Evolutionary conservation across 2,113 vertebrate genomes (phyloP).

Genomic region (Sceloporus tristichus): DNA sequence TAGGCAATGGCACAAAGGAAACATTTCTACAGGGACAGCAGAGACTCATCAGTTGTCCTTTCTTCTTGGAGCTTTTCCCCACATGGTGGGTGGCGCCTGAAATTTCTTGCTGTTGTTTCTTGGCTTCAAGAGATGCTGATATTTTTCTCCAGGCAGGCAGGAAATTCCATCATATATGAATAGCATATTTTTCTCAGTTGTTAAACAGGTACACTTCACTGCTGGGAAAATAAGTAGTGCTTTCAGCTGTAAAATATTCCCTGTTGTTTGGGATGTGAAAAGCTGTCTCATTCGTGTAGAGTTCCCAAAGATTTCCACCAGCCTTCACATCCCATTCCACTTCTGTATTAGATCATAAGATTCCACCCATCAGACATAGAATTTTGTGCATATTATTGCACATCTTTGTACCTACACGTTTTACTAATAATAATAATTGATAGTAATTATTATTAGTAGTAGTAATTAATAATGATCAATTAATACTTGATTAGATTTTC

Average conservation of each 20-base stretch:
- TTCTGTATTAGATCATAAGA: not conserved
- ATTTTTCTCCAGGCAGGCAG: not conserved
- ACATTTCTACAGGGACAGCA: conserved; percentile 1
- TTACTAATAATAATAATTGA: no score
- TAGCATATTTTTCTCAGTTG: not conserved
- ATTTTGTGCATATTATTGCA: not conserved
- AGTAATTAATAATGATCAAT: no score
- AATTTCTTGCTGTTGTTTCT: not conserved
- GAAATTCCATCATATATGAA: not conserved
- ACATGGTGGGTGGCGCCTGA: not conserved
- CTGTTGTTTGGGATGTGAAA: not conserved
- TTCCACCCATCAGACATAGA: no score
- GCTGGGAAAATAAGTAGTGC: conserved; percentile 12
- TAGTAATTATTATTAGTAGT: no score
- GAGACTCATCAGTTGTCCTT: not conserved
- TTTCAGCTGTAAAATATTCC: conserved; percentile 2
- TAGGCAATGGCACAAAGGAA: not conserved
- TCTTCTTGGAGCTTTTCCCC: not conserved
- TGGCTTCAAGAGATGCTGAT: not conserved
- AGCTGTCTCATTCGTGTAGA: not conserved
- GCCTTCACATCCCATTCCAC: not conserved
- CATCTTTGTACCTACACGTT: not conserved
- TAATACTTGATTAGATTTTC: no score
- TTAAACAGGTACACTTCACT: not conserved
- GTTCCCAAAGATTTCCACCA: not conserved